Conservation (phyloP, 2,113 vertebrate species). For the Gila orcuttii region DNA sequence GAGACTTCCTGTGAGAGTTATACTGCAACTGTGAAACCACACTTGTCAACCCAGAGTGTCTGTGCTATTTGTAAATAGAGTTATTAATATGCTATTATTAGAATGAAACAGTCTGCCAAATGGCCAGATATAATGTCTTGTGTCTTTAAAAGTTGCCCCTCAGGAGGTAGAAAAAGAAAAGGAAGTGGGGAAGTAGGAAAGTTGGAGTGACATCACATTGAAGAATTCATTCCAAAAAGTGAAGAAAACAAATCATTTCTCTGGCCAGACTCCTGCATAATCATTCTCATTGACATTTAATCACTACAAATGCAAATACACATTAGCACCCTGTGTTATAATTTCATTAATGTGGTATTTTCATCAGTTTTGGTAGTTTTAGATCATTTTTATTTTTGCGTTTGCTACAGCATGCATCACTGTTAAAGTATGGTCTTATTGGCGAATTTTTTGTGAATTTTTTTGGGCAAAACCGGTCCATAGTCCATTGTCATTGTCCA, state of each 20-base stretch:
- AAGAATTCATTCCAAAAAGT: constrained; percentile 78
- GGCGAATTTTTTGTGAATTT: no score
- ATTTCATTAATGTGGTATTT: no score
- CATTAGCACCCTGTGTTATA: no score
- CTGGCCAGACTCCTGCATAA: neutral
- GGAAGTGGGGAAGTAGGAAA: constrained; percentile 29
- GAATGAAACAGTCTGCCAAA: constrained; percentile 44
- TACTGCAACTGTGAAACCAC: constrained; percentile 2
- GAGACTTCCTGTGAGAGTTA: constrained; percentile 5
- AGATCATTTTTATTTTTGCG: no score
- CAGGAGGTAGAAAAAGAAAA: constrained; percentile 70
- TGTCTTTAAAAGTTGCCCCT: constrained; percentile 76
- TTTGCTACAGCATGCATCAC: no score
- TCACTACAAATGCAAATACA: neutral
- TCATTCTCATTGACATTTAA: neutral
- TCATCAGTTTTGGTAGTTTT: no score
- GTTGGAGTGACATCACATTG: constrained; percentile 79
- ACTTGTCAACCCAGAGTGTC: neutral
- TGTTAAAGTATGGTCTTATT: no score
- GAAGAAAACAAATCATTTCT: constrained; percentile 47
- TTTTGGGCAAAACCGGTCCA: no score
- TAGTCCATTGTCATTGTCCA: no score
- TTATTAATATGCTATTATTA: constrained; percentile 45
- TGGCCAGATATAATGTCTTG: constrained; percentile 19
- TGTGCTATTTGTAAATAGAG: constrained; percentile 2